phyloP scores from a whole-genome alignment of 2,113 vertebrate species.

The Vulpes vulpes region DNA sequence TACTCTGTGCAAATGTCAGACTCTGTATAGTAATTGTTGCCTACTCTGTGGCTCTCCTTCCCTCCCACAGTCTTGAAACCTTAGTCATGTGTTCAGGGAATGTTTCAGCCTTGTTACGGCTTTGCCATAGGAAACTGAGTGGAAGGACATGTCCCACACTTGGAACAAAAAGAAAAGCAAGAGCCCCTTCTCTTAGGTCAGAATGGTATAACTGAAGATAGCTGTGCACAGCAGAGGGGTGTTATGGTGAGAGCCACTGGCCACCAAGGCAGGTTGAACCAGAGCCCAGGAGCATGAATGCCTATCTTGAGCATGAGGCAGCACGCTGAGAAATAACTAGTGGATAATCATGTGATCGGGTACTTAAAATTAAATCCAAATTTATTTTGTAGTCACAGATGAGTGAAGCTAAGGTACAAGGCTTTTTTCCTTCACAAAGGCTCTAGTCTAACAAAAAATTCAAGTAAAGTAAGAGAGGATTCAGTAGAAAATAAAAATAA shows the following conservation, averaged over 20 bases:
- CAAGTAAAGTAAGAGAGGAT: not conserved
- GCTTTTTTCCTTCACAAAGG: not conserved
- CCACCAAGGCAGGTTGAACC: not conserved
- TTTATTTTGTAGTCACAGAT: not conserved
- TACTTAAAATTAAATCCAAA: not conserved
- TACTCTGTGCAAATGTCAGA: not conserved
- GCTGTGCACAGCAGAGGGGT: not conserved
- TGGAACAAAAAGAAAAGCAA: not conserved
- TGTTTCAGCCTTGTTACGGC: not conserved
- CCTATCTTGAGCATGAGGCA: not conserved
- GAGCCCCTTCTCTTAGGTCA: not conserved
- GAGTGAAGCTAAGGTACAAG: not conserved
- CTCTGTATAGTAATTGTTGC: not conserved
- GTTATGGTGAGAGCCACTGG: not conserved
- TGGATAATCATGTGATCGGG: not conserved
- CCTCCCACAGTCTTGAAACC: not conserved
- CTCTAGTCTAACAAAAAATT: not conserved
- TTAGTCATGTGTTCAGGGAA: not conserved
- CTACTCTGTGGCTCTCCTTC: not conserved
- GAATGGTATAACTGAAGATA: not conserved
- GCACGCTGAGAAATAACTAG: not conserved
- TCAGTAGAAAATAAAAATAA: slow-evolving; percentile 7
- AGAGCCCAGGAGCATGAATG: not conserved
- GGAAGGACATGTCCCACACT: not conserved
- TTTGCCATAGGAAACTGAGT: not conserved